Conservation (phyloP, 2,797 vertebrate species). For the Muraenolepis orangiensis region DNA sequence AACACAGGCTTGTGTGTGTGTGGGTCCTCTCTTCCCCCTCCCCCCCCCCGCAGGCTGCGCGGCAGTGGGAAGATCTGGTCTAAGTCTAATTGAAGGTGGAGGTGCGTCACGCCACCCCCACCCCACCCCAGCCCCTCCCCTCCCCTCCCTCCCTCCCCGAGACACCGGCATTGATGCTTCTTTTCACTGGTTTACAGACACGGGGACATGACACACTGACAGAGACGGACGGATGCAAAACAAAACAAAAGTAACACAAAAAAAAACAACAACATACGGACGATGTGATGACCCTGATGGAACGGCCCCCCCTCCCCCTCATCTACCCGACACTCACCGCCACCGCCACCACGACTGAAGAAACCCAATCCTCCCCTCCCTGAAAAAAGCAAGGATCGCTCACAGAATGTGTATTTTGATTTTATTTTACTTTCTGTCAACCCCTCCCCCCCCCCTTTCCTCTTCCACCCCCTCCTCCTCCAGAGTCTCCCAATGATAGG, state of each 20-base stretch:
- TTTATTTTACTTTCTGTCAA: not conserved
- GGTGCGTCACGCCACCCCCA: conserved; percentile 7
- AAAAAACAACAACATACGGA: not conserved
- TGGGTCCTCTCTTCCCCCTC: not conserved
- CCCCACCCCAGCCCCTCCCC: too few relatives aligned
- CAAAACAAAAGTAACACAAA: not conserved
- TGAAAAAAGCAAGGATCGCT: not conserved
- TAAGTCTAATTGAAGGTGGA: conserved; percentile 85
- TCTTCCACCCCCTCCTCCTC: not conserved
- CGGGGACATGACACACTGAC: conserved; percentile 29
- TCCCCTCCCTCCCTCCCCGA: conserved; percentile 4
- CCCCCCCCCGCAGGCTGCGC: conserved; percentile 78
- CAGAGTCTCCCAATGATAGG: not conserved
- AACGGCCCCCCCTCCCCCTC: not conserved
- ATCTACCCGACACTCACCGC: not conserved
- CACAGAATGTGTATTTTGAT: not conserved
- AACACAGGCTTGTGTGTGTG: not conserved
- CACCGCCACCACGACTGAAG: not conserved
- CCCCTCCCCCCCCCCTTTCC: not conserved
- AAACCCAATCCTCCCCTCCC: not conserved
- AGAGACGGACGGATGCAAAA: conserved; percentile 29
- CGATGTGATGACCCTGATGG: conserved; percentile 1
- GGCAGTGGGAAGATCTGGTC: conserved; percentile 98
- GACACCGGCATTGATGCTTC: conserved; percentile 46
- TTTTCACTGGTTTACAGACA: conserved; percentile 46